These are phyloP conservation scores for Argentina silus DNA, from an alignment of 2,797 vertebrate genomes.

Conservation along the genomic window DNA sequence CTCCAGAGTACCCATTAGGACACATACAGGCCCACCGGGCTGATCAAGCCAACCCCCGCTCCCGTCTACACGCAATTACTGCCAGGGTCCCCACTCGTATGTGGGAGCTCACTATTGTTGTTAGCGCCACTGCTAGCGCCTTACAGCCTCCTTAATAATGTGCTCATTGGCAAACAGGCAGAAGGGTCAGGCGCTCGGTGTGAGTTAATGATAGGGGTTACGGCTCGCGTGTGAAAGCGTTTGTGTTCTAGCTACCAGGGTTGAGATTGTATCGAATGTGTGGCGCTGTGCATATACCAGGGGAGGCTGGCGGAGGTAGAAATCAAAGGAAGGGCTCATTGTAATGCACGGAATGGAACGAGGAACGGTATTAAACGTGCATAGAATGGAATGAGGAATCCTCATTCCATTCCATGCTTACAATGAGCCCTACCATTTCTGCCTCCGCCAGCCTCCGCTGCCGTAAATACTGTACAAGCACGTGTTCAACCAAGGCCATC, in stretches of 20 bases:
- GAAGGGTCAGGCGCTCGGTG: constrained; percentile 44
- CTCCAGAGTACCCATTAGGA: constrained; percentile 73
- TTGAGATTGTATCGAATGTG: neutral
- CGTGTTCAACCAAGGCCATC: neutral
- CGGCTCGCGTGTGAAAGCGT: constrained; percentile 43
- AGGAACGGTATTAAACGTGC: no score
- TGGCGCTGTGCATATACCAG: no score
- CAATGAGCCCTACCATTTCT: no score
- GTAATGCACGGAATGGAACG: no score
- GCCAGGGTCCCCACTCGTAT: constrained; percentile 36
- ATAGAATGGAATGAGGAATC: no score
- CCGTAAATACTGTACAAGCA: neutral
- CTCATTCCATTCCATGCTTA: no score
- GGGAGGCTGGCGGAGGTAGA: no score
- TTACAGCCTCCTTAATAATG: constrained; percentile 50
- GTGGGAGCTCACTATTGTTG: constrained; percentile 52
- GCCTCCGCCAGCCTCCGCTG: no score
- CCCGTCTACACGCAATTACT: constrained; percentile 50
- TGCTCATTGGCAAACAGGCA: constrained; percentile 38
- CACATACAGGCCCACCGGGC: constrained; percentile 38
- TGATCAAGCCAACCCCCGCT: constrained; percentile 54
- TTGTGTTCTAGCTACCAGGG: constrained; percentile 36
- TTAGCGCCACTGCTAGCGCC: constrained; percentile 39
- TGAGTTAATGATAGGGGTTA: constrained; percentile 49
- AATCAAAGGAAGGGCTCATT: no score